Evolutionary conservation across 92 coral and sea anemone genomes (phyloP).

Genomic region (Siderastrea radians): DNA sequence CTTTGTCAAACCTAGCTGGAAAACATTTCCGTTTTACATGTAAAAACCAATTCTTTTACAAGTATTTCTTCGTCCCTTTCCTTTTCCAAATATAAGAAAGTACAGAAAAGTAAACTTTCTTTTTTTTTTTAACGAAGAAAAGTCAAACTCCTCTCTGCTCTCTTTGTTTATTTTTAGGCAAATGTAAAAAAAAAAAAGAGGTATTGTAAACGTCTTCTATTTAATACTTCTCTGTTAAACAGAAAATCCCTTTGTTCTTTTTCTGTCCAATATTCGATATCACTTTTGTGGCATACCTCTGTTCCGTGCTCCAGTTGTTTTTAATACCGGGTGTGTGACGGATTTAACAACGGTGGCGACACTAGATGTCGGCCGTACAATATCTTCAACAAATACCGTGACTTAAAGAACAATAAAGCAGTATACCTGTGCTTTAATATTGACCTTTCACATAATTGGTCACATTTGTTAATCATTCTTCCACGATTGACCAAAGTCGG

Average conservation of each 20-base stretch:
- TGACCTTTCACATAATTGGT: conserved; percentile 19
- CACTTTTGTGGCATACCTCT: conserved; percentile 25
- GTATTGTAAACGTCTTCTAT: no score
- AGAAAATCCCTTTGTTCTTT: not conserved
- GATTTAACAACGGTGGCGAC: conserved; percentile 44
- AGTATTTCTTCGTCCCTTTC: not conserved
- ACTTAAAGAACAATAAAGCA: conserved; percentile 28
- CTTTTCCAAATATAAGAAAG: not conserved
- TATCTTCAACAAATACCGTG: conserved; percentile 35
- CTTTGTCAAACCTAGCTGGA: not conserved
- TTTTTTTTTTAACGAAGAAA: no score
- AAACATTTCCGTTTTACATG: conserved; percentile 10
- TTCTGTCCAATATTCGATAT: not conserved
- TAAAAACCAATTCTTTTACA: not conserved
- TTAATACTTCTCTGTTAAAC: not conserved
- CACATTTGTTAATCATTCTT: not conserved
- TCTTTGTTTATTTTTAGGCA: not conserved
- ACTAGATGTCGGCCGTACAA: conserved; percentile 21
- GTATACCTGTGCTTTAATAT: conserved; percentile 26
- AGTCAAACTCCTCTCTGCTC: no score
- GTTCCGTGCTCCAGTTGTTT: conserved; percentile 36
- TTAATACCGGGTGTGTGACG: conserved; percentile 25
- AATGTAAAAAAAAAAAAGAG: not conserved
- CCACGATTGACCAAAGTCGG: not conserved
- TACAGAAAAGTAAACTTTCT: not conserved